Evolutionary conservation across 2,888 invertebrate genomes (phyloP).

Genomic region (Scaptomyza tumidula): DNA sequence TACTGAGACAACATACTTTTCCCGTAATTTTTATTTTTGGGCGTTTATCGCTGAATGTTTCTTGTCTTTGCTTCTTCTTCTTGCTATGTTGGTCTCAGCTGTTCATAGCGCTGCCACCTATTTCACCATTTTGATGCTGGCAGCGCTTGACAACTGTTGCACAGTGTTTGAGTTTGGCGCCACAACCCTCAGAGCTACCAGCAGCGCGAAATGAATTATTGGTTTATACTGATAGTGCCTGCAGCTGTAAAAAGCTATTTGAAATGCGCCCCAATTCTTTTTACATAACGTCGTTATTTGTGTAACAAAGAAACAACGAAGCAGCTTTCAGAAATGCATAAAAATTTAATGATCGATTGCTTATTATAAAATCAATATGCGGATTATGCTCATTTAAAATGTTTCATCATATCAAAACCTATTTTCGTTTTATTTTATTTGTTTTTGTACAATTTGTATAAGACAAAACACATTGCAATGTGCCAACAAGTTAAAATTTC

Average conservation of each 20-base stretch:
- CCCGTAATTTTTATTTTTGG: constrained; percentile 34
- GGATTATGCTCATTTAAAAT: constrained; percentile 41
- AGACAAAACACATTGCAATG: constrained; percentile 69
- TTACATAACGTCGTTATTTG: background rate
- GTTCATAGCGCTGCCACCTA: constrained; percentile 35
- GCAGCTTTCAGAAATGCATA: background rate
- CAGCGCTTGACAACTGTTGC: constrained; percentile 1
- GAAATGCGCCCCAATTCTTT: background rate
- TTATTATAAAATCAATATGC: constrained; percentile 53
- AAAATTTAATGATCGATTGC: constrained; percentile 35
- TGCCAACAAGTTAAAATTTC: constrained; percentile 76
- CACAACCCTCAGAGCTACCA: background rate
- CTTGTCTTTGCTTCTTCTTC: constrained; percentile 20
- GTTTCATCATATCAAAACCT: constrained; percentile 72
- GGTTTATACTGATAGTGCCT: background rate
- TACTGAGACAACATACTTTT: constrained; percentile 91
- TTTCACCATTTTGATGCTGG: constrained; percentile 1
- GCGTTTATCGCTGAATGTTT: constrained; percentile 47
- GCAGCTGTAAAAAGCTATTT: constrained; percentile 13
- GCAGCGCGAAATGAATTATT: background rate
- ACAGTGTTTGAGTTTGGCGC: background rate
- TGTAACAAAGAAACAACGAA: background rate
- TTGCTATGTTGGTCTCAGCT: constrained; percentile 26
- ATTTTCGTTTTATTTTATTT: constrained; percentile 50
- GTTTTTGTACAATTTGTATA: constrained; percentile 66